phyloP scores from a whole-genome alignment of 2,888 invertebrate genomes.

The Pristionchus fissidentatus region DNA sequence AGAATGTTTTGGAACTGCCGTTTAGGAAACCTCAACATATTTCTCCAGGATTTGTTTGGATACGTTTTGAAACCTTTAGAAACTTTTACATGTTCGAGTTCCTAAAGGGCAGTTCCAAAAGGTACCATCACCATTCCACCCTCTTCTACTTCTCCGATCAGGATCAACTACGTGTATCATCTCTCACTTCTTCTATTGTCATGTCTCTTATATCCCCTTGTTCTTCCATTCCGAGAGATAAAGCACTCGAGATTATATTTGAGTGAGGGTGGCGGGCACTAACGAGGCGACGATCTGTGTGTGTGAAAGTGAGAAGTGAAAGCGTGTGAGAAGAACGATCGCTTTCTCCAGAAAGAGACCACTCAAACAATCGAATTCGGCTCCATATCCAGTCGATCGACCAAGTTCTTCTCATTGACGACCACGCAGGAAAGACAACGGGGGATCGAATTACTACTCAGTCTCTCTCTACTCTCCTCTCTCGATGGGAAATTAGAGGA shows the following conservation, averaged over 20 bases:
- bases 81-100: too few relatives aligned
- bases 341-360: not conserved
- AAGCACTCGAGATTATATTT: conserved; percentile 42
- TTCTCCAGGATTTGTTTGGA: too few relatives aligned
- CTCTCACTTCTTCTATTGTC: not conserved
- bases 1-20: too few relatives aligned
- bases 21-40: too few relatives aligned
- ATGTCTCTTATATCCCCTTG: not conserved
- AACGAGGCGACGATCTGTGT: conserved; percentile 6
- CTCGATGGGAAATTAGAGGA: conserved; percentile 5
- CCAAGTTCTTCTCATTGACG: conserved; percentile 10
- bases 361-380: conserved; percentile 15
- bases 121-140: too few relatives aligned
- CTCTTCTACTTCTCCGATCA: conserved; percentile 21
- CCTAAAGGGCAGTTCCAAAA: too few relatives aligned
- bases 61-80: too few relatives aligned
- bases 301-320: conserved; percentile 44
- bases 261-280: too few relatives aligned
- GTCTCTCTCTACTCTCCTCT: not conserved
- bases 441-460: conserved; percentile 17
- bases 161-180: conserved; percentile 38
- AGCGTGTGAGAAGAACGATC: conserved; percentile 44
- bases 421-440: not conserved
- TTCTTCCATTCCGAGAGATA: not conserved
- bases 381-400: not conserved